Percentiles rank a stretch among this genome's conserved stretches.
Evolutionary conservation across 2,888 invertebrate genomes (phyloP).

Genomic region (Watsonalla binaria): DNA sequence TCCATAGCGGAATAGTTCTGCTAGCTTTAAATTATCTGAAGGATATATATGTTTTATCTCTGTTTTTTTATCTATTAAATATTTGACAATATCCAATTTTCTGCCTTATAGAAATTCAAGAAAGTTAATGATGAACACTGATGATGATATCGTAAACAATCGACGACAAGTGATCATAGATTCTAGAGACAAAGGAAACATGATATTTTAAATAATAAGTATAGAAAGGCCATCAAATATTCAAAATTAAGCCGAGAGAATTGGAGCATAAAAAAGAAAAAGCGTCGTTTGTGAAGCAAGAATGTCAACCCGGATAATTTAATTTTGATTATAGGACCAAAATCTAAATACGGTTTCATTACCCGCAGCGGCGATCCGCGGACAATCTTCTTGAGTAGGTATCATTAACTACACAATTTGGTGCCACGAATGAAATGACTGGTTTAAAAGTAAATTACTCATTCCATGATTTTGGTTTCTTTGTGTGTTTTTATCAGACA

Average conservation of each 20-base stretch:
- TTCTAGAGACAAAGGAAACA: neutral
- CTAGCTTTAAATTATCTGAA: no score
- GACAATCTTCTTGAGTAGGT: slow-evolving; percentile 72
- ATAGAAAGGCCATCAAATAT: slow-evolving; percentile 54
- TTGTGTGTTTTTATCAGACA: slow-evolving; percentile 20
- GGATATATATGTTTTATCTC: no score
- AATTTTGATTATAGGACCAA: slow-evolving; percentile 79
- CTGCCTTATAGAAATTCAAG: no score
- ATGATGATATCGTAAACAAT: no score
- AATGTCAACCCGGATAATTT: slow-evolving; percentile 76
- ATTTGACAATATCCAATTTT: no score
- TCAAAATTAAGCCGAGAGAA: slow-evolving; percentile 61
- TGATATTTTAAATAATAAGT: slow-evolving; percentile 12
- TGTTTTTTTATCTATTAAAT: no score
- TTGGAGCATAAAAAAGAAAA: slow-evolving; percentile 75
- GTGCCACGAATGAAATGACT: slow-evolving; percentile 63
- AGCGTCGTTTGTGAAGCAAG: slow-evolving; percentile 57
- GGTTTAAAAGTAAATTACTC: slow-evolving; percentile 67
- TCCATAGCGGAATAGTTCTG: no score
- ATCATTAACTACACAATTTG: slow-evolving; percentile 71
- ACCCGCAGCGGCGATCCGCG: slow-evolving; percentile 66
- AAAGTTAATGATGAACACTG: no score
- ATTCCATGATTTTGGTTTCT: slow-evolving; percentile 57
- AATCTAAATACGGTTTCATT: slow-evolving; percentile 74
- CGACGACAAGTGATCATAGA: neutral